Evolutionary conservation across 2,888 invertebrate species (phyloP), one percentile per base, ranked within the genome.

Genomic region (Agapetus fuscipes): DNA sequence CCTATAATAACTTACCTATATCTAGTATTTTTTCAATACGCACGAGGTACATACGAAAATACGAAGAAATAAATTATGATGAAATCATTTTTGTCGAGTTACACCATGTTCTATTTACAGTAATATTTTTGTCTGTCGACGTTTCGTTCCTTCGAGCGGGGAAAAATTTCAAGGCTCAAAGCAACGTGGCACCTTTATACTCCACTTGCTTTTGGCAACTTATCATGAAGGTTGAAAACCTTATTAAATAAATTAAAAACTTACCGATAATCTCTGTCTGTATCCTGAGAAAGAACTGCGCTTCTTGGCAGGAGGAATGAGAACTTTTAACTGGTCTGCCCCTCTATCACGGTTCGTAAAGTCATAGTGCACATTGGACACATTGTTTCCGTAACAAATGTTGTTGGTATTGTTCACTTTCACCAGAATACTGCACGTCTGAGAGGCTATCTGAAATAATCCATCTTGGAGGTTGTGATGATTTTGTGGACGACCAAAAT

Each of bases 321-420:
- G 66, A 44, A 77, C 71, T 52, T 77, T 67, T 30, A 62, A 54
- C 46, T 66, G 63, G 45, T 66, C 65, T 17, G 55, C 52, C 41
- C 36, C 36, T 14, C 26, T 26, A 20, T 37, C 39, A 6, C 39
- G 17, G 24, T 65, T 64, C 14, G 67, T 66, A 48, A 65, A 66
- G 14, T 69, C 75, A 53, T 74, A 73, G 55, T 75, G 74, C 51
- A 80, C 76, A 57, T 77, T 80, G 39, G 76, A 66, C 45, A 69
- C 61, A 50, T 76, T 72, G 53, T 76, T 73, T 33, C 80, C 76
- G 51, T 78, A 78, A 52, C 78, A 80, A 45, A 81, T 80, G 56
- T 82, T 81, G 59, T 81, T 80, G 32, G 81, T 81, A 52, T 82
- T 81, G 57, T 81, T 78, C 48, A 82, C 80, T 72, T 83, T 81